phyloP scores from a whole-genome alignment of 35 echinoderm and acorn worm genomes.

The Acanthaster planci region DNA sequence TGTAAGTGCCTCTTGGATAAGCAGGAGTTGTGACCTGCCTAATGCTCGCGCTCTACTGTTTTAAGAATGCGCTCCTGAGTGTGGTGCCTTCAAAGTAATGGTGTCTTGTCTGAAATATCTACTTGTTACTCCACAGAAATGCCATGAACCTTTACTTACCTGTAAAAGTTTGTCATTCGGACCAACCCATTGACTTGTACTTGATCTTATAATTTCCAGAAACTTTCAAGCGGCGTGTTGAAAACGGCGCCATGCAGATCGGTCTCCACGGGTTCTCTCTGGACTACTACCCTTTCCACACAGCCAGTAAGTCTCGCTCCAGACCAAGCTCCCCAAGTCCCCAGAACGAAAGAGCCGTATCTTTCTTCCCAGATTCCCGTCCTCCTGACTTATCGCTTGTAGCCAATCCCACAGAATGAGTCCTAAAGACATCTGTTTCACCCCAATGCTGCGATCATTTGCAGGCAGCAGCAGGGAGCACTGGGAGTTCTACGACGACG shows the following conservation, averaged over 20 bases:
- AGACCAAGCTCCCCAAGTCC: too few relatives aligned
- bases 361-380: too few relatives aligned
- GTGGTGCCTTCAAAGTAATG: too few relatives aligned
- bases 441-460: neutral
- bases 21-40: too few relatives aligned
- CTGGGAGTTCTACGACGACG: constrained; percentile 92
- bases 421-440: too few relatives aligned
- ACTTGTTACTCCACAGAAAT: neutral
- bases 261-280: constrained; percentile 71
- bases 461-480: constrained; percentile 77
- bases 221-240: constrained; percentile 66
- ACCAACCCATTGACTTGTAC: neutral
- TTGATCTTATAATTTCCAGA: constrained; percentile 49
- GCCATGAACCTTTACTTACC: neutral
- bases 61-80: too few relatives aligned
- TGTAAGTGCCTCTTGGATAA: too few relatives aligned
- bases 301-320: constrained; percentile 82
- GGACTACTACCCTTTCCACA: constrained; percentile 94
- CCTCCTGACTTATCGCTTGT: too few relatives aligned
- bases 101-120: too few relatives aligned
- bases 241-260: constrained; percentile 93
- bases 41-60: too few relatives aligned
- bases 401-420: too few relatives aligned
- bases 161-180: neutral
- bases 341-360: too few relatives aligned